Evolutionary conservation across 2,888 invertebrate genomes (phyloP), one percentile per base, ranked within the genome.

Genomic region (Microdon myrmicae): DNA sequence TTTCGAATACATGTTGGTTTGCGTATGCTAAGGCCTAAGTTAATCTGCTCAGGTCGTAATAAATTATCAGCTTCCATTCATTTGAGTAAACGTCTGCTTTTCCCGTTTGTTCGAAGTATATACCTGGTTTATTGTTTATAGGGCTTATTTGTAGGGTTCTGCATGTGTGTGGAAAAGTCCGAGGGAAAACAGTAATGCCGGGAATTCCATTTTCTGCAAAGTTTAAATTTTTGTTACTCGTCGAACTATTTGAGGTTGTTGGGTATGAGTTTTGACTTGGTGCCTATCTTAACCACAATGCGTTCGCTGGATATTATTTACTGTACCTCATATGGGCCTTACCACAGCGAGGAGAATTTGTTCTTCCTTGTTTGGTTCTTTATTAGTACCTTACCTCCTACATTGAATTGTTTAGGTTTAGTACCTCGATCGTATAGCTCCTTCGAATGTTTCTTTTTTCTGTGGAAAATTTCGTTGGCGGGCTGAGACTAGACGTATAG

Each of bases 361-460:
- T 44, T 44, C 14, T 20, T 17, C 10, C 47, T 16, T 7, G 17
- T 28, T 19, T 35, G 13, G 28, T 22, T 47, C 16, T 19, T 31
- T 16, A 44, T 9, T 31, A 44, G 20, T 8, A 32, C 32, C 20
- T 44, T 44, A 23, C 32, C 32, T 8, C 44, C 44, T 32, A 34
- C 8, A 6, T 32, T 44, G 3, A 28, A 44, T 9, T 13, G 22
- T 3, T 13, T 25, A 19, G 12, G 12, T 8, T 28, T 8, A 10
- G 31, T 37, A 12, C 19, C 28, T 7, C 4, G 23, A 32, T 44
- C 44, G 20, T 34, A 44, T n/a, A 23, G 29, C 16, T 9, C 20
- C 17, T 44, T 44, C 17, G 44, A 22, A 12, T 23, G 14, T 20
- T 19, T 13, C 7, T 32, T 28, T n/a, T 14, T 47, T 25, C 20